Evolutionary conservation across 1,140 invertebrate species (phyloP), one percentile per base, ranked within the genome.

Genomic region (Nephila pilipes): DNA sequence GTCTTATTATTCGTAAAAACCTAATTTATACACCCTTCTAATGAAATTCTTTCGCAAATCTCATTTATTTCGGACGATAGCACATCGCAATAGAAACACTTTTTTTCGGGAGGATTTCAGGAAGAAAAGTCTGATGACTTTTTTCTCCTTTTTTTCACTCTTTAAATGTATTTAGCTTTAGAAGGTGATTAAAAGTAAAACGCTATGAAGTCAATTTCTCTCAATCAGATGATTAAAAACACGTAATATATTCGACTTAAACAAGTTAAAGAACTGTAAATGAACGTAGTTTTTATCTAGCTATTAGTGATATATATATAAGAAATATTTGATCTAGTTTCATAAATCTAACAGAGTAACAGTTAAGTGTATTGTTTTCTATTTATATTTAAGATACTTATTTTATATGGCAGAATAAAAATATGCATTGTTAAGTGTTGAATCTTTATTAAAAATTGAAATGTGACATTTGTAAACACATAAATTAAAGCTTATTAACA

Each of bases 11-110:
- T 60, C 63, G 10, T 10, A 12, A 25, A 65, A 65, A 65, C 22
- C 63, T 65, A 65, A 65, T 65, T 65, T 65, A 65, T 65, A 25
- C n/a, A 65, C 63, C n/a, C 20, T 65, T 22, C n/a, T 65, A 65
- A 65, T 65, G 63, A 65, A 65, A 65, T 65, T 65, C 63, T 65
- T 65, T 25, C 63, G 63, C 63, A 65, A 65, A 65, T 25, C 63
- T 65, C 63, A 22, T 65, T 65, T 65, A 65, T 65, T 65, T 65
- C 25, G 63, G n/a, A 25, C 63, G 63, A 65, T 65, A 65, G 63
- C 63, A 65, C 63, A 25, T 22, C n/a, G 63, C 22, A 25, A 65
- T n/a, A 65, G n/a, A 65, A 22, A 65, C n/a, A n/a, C 8, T n/a
- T 65, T 65, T 65, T 65, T 65, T 65, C 1, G n/a, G 25, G 63